phyloP scores from a whole-genome alignment of 2,113 vertebrate genomes.

The Rhinogobius similis region DNA sequence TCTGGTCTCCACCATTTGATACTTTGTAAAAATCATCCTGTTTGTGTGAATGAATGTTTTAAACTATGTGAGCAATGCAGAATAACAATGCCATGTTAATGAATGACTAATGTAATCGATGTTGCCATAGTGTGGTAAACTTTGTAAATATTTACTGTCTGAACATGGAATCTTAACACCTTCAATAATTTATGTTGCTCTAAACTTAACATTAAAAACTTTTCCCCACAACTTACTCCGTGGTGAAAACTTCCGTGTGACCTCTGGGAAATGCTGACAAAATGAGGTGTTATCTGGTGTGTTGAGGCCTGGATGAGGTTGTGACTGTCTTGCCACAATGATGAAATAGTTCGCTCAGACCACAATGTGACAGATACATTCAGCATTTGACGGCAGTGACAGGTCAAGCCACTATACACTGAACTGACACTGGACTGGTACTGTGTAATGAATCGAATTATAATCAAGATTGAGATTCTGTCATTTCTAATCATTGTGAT shows the following conservation, averaged over 20 bases:
- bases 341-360: neutral
- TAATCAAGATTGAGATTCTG: too few relatives aligned
- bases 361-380: neutral
- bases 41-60: neutral
- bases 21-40: neutral
- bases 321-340: neutral
- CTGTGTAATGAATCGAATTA: neutral
- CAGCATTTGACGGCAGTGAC: neutral
- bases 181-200: neutral
- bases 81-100: conserved; percentile 14
- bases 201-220: neutral
- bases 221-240: neutral
- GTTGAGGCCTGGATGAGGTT: neutral
- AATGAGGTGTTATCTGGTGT: neutral
- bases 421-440: neutral
- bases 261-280: neutral
- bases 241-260: neutral
- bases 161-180: neutral
- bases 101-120: conserved; percentile 1
- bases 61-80: conserved; percentile 1
- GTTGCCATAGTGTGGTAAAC: neutral
- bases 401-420: neutral
- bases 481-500: too few relatives aligned
- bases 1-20: neutral
- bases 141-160: neutral